Evolutionary conservation across 1,140 invertebrate genomes (phyloP).

Genomic region (Papilio aristodemus): DNA sequence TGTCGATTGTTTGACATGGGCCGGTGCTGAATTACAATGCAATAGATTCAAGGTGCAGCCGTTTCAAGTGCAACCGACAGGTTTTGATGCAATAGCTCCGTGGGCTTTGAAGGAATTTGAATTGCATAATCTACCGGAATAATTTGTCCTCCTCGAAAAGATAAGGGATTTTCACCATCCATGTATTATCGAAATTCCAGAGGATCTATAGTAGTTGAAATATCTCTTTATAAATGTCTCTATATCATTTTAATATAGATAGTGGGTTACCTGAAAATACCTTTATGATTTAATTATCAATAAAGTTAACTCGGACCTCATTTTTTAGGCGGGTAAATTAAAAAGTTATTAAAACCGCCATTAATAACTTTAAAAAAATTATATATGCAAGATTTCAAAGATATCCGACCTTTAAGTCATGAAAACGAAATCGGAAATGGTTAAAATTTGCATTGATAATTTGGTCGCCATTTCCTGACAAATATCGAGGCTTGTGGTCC

Average conservation of each 20-base stretch:
- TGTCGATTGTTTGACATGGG: conserved; percentile 50
- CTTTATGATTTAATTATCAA: too few relatives aligned
- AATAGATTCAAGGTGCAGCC: conserved; percentile 50
- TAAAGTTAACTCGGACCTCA: conserved; percentile 1
- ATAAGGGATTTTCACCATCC: too few relatives aligned
- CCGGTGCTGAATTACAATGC: conserved; percentile 51
- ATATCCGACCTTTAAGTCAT: conserved; percentile 4
- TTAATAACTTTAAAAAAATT: conserved; percentile 1
- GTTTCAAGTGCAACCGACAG: conserved; percentile 19
- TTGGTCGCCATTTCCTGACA: conserved; percentile 60
- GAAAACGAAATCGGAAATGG: conserved; percentile 52
- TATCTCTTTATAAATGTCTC: too few relatives aligned
- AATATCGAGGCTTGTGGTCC: conserved; percentile 49
- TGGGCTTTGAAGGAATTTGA: background rate
- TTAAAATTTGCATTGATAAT: conserved; percentile 59
- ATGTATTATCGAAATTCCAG: too few relatives aligned
- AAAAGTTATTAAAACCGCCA: background rate
- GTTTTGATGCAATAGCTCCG: conserved; percentile 8
- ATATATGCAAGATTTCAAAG: conserved; percentile 9
- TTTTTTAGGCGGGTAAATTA: background rate
- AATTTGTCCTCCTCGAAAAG: conserved; percentile 2
- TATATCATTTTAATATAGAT: too few relatives aligned
- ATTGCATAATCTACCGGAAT: background rate
- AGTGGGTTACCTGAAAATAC: too few relatives aligned
- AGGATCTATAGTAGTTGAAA: too few relatives aligned